These are phyloP conservation scores for Neogobius melanostomus DNA, from an alignment of 2,113 vertebrate species.

Conservation along the genomic window DNA sequence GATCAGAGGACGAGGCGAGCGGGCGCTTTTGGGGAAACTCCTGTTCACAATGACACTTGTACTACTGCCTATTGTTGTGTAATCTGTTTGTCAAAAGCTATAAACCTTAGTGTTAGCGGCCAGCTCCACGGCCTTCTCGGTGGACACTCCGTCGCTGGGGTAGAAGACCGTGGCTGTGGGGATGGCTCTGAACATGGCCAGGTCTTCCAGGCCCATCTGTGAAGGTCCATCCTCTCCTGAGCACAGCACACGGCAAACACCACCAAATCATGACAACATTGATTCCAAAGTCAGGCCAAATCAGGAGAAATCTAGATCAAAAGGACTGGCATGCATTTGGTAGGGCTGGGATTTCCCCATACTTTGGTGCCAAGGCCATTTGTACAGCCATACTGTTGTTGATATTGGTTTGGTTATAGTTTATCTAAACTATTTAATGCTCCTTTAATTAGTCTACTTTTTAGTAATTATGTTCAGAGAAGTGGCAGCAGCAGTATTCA, in stretches of 20 bases:
- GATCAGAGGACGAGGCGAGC: no score
- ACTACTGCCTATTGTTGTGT: no score
- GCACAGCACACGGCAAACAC: conserved; percentile 9
- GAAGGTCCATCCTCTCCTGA: conserved; percentile 93
- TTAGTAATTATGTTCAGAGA: no score
- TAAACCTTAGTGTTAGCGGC: conserved; percentile 94
- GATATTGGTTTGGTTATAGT: no score
- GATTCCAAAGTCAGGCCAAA: background rate
- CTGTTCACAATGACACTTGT: no score
- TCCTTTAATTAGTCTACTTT: no score
- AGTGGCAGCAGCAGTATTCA: no score
- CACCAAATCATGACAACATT: conserved; percentile 10
- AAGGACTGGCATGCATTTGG: conserved; percentile 36
- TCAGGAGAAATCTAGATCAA: background rate
- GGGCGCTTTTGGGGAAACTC: no score
- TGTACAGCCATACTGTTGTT: no score
- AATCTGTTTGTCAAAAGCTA: no score
- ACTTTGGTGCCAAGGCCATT: background rate
- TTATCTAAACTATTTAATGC: no score
- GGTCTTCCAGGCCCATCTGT: conserved; percentile 94
- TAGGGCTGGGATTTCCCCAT: background rate
- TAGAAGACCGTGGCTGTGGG: conserved; percentile 90
- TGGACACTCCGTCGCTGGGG: conserved; percentile 89
- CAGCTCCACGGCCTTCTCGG: conserved; percentile 93
- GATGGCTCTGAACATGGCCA: conserved; percentile 88